Conservation (phyloP, 1,140 invertebrate species). For the Colletes gigas region DNA sequence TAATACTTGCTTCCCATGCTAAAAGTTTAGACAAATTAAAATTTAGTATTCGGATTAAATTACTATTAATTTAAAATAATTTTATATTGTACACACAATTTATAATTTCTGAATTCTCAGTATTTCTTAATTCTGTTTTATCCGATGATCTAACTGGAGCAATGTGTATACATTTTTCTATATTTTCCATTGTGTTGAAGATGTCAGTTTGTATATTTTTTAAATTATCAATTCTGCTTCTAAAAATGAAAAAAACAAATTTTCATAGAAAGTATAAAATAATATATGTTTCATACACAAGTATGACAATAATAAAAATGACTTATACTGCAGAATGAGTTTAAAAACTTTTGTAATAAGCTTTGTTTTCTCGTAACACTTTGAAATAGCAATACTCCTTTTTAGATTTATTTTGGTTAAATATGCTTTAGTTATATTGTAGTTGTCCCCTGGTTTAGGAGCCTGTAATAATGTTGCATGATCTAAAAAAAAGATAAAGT, state of each 20-base stretch:
- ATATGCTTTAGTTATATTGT: conserved; percentile 21
- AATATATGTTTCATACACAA: not conserved
- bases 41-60: not conserved
- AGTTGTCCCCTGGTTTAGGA: conserved; percentile 2
- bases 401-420: conserved; percentile 38
- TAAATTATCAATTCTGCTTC: conserved; percentile 17
- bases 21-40: conserved; percentile 38
- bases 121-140: conserved; percentile 58
- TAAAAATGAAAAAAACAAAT: conserved; percentile 35
- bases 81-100: conserved; percentile 51
- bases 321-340: conserved; percentile 38
- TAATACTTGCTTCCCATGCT: conserved; percentile 67
- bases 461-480: conserved; percentile 16
- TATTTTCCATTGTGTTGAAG: conserved; percentile 56
- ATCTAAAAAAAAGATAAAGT: conserved; percentile 32
- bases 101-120: conserved; percentile 65
- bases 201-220: conserved; percentile 38
- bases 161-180: conserved; percentile 41
- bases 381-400: conserved; percentile 24
- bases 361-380: conserved; percentile 2
- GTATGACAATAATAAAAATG: not conserved
- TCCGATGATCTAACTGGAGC: conserved; percentile 49
- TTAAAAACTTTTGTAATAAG: conserved; percentile 36
- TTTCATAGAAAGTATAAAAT: conserved; percentile 13
- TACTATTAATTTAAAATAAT: not conserved